Conservation (phyloP, 1,140 invertebrate species). For the Hyphantria cunea region DNA sequence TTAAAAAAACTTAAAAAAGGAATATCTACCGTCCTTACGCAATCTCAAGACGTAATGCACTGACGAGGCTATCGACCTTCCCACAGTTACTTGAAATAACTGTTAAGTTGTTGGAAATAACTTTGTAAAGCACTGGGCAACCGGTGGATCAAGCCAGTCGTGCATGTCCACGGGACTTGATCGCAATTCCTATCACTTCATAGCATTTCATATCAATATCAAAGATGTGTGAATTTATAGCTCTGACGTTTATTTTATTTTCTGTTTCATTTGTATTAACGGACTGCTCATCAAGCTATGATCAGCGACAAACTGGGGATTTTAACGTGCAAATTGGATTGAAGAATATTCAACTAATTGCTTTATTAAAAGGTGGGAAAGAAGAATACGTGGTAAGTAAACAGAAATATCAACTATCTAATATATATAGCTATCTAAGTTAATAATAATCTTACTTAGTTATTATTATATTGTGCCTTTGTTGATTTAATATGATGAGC, state of each 20-base stretch:
- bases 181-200: conserved; percentile 36
- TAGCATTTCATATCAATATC: background rate
- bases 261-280: background rate
- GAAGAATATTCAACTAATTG: conserved; percentile 89
- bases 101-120: conserved; percentile 79
- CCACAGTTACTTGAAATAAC: conserved; percentile 77
- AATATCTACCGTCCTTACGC: conserved; percentile 56
- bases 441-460: no score
- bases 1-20: background rate
- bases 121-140: conserved; percentile 60
- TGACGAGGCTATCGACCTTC: conserved; percentile 78
- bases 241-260: background rate
- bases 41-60: conserved; percentile 62
- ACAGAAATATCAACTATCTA: no score
- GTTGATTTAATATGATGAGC: no score
- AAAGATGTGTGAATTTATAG: conserved; percentile 21
- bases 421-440: no score
- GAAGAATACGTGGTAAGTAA: conserved; percentile 76
- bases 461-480: no score
- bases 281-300: conserved; percentile 71
- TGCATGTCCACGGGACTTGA: conserved; percentile 51
- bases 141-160: conserved; percentile 49
- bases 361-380: conserved; percentile 79
- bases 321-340: conserved; percentile 90
- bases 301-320: conserved; percentile 89